Evolutionary conservation across 2,797 vertebrate species (phyloP), one percentile per base, ranked within the genome.

Genomic region (Danio aesculapii): DNA sequence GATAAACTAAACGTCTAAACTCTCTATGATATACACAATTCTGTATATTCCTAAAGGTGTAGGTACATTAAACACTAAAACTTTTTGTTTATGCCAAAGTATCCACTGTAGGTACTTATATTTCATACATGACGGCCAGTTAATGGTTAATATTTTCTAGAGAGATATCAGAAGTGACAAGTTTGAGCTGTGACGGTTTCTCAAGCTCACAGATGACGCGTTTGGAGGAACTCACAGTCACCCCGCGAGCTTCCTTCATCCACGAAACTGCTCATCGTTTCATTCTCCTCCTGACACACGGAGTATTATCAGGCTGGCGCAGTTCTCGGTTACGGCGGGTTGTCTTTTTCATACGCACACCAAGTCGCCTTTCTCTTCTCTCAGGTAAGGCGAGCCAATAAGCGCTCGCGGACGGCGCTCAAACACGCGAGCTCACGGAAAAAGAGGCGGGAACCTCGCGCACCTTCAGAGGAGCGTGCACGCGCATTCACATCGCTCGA

Each of bases 351-450:
- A 7, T 55, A 21, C 14, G 46, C 59, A 44, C 6, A 17, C 19
- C 9, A 9, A 62, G 7, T 16, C 6, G 17, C 16, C 43, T 21
- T 57, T 74, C 53, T 59, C 41, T n/a, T 52, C 43, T 21, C 68
- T 88, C 93, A 94, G 93, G 93, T 94, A 90, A 83, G 19, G 81
- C 77, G 87, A 92, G 89, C 93, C 94, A 95, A 95, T 94, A 59
- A 75, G 84, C 82, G 87, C 82, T 78, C 87, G 73, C 39, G 84
- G 62, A 49, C 71, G 61, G 84, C 46, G 78, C 79, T 81, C 47
- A 58, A 67, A 78, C 70, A 58, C 72, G 19, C 68, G 53, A 63
- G 69, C 75, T 84, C 71, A 85, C 58, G 69, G 78, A 75, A 71
- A 75, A 46, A 53, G 90, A 88, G 93, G 93, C 92, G 92, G 90